Evolutionary conservation across 2,888 invertebrate species (phyloP), one percentile per base, ranked within the genome.

Genomic region (Melinaea menophilus): DNA sequence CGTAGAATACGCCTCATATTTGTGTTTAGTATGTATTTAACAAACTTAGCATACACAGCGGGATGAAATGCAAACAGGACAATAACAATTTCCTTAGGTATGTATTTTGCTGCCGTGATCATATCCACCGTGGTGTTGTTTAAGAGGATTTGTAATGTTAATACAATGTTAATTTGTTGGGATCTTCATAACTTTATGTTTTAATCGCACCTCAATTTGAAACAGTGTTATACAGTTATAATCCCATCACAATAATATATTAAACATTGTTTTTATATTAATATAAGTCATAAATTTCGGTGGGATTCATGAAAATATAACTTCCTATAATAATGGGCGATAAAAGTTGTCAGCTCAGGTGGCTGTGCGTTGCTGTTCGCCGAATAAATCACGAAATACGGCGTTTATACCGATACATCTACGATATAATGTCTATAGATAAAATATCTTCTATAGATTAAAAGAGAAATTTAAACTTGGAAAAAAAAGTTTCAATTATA

Each of bases 301-400:
- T 33, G 59, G 66, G 64, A 70, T 70, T 69, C 69, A 67, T 65
- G 63, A 67, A 67, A 70, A 69, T 66, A 69, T 58, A 64, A 63
- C 63, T 65, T 55, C 33, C 59, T 48, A 60, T 67, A 67, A 66
- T 70, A 69, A 70, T 67, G 66, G 70, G 55, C 67, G 62, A 70
- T 70, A 70, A 70, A 70, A 67, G 65, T 67, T 70, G 69, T 70
- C 72, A 75, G 75, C 72, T 75, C 79, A 79, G 79, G 78, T 80
- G 78, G 75, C 63, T 62, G 61, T 60, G 69, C 71, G 69, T 74
- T 77, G 74, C 71, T 69, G 68, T 71, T 65, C 67, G 63, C 70
- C 60, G 70, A 62, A 78, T 83, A 79, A 81, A 81, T 82, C 79
- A 79, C 68, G 71, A 68, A 68, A 69, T 61, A 72, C 71, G 73